phyloP scores from a whole-genome alignment of 2,113 vertebrate genomes.

The Scomber japonicus region DNA sequence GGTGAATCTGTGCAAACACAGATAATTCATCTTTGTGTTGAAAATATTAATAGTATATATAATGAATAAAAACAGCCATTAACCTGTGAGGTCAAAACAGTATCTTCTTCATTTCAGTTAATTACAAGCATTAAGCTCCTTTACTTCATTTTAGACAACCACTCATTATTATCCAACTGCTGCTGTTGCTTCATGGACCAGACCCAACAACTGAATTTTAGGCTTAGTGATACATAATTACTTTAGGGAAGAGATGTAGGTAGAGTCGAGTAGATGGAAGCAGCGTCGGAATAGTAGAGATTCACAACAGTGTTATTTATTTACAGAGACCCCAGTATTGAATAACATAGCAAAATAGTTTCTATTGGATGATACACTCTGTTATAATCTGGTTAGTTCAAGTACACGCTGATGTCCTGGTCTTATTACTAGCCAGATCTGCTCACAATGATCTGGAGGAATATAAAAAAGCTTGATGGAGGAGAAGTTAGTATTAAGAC shows the following conservation, averaged over 20 bases:
- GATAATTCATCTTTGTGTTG: too few species aligned
- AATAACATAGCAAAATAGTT: background rate
- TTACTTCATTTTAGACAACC: slow-evolving; percentile 4
- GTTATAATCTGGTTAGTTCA: background rate
- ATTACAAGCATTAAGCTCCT: slow-evolving; percentile 22
- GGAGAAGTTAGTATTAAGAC: too few species aligned
- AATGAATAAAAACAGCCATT: too few species aligned
- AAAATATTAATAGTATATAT: too few species aligned
- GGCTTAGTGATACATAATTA: background rate
- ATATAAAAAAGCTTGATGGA: background rate
- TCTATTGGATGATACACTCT: slow-evolving; percentile 4
- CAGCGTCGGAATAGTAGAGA: background rate
- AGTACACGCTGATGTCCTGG: background rate
- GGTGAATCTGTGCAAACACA: too few species aligned
- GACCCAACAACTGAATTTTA: background rate
- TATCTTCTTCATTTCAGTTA: background rate
- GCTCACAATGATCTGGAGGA: background rate
- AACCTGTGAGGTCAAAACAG: slow-evolving; percentile 4
- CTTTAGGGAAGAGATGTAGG: background rate
- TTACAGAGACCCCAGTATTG: background rate
- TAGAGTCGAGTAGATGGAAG: background rate
- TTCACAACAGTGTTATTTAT: background rate
- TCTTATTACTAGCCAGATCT: background rate
- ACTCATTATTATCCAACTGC: background rate
- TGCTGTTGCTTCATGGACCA: background rate